These are phyloP conservation scores for Cyrtonyx montezumae DNA, from an alignment of 2,113 vertebrate species.

Conservation along the genomic window DNA sequence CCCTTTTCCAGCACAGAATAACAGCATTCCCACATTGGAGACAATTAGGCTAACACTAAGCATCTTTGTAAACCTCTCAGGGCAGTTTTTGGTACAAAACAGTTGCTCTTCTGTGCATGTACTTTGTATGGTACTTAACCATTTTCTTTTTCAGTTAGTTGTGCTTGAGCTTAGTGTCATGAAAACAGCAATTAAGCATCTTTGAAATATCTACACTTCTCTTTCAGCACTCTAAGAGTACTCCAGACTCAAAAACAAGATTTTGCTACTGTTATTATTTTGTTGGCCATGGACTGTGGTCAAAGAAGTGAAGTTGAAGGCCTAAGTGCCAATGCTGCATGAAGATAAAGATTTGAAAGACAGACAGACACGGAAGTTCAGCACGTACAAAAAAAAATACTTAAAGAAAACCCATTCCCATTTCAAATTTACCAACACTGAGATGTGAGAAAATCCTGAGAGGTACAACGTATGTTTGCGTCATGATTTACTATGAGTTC, in stretches of 20 bases:
- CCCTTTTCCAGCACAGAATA: background rate
- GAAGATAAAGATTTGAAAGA: background rate
- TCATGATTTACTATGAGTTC: background rate
- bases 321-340: background rate
- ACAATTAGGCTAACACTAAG: background rate
- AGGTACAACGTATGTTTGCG: rapidly evolving
- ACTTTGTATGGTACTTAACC: background rate
- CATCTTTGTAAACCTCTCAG: background rate
- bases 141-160: background rate
- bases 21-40: background rate
- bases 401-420: no score
- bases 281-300: background rate
- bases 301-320: background rate
- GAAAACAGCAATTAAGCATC: background rate
- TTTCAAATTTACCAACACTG: background rate
- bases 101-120: background rate
- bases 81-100: background rate
- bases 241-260: background rate
- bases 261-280: background rate
- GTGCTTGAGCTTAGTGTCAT: background rate
- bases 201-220: background rate
- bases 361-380: background rate
- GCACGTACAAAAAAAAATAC: background rate
- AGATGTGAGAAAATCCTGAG: background rate
- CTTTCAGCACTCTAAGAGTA: background rate